Conservation (phyloP, 2,888 invertebrate species). For the Drosophila anomalata region DNA sequence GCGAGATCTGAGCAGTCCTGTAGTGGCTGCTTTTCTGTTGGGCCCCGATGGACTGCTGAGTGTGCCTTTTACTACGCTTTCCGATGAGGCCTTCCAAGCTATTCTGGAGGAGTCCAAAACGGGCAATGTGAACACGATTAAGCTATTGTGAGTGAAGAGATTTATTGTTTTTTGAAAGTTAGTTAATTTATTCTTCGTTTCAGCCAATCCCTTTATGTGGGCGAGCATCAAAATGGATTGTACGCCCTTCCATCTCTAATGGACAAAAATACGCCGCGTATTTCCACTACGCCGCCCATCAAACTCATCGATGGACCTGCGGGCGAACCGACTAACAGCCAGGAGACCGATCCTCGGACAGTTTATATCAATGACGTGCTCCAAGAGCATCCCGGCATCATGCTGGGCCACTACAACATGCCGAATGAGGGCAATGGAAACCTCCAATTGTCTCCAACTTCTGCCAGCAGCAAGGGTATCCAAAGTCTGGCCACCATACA, state of each 20-base stretch:
- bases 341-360: constrained; percentile 78
- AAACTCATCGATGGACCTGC: constrained; percentile 91
- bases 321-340: constrained; percentile 63
- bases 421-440: constrained; percentile 85
- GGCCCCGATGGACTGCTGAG: constrained; percentile 91
- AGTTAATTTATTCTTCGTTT: not conserved
- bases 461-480: constrained; percentile 63
- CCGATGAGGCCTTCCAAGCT: constrained; percentile 92
- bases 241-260: constrained; percentile 97
- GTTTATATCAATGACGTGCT: constrained; percentile 85
- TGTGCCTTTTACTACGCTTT: constrained; percentile 95
- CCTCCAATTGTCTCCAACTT: constrained; percentile 80
- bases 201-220: constrained; percentile 96
- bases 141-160: constrained; percentile 85
- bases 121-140: constrained; percentile 87
- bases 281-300: constrained; percentile 89
- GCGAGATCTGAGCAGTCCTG: constrained; percentile 93
- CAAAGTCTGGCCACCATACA: constrained; percentile 82
- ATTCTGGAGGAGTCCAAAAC: constrained; percentile 87
- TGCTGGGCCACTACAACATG: constrained; percentile 89
- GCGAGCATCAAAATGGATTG: constrained; percentile 92
- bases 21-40: constrained; percentile 93
- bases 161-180: not conserved
- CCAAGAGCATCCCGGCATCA: constrained; percentile 80
- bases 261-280: constrained; percentile 94